Evolutionary conservation across 2,888 invertebrate genomes (phyloP).

Genomic region (Nesidiocoris tenuis): DNA sequence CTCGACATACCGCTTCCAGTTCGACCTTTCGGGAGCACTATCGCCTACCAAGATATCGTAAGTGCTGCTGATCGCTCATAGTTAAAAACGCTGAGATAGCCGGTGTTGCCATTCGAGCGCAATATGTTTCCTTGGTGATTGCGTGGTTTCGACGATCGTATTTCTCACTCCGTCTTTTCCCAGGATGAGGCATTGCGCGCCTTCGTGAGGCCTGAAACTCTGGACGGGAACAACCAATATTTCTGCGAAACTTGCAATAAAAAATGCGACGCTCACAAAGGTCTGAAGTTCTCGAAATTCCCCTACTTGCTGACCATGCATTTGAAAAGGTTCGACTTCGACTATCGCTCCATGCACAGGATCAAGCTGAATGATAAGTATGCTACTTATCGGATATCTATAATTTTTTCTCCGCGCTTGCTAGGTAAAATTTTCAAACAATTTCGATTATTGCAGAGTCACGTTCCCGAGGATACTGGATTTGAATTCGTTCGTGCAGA

Average conservation of each 20-base stretch:
- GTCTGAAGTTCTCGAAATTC: conserved; percentile 79
- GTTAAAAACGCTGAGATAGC: too few relatives aligned
- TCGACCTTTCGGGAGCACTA: conserved; percentile 73
- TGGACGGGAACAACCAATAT: conserved; percentile 83
- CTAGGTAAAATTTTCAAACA: too few relatives aligned
- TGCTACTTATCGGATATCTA: conserved; percentile 52
- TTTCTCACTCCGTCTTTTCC: too few relatives aligned
- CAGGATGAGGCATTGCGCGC: conserved; percentile 79
- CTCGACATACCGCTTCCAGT: conserved; percentile 84
- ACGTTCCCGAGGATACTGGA: conserved; percentile 78
- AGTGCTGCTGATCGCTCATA: too few relatives aligned
- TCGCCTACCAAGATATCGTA: conserved; percentile 75
- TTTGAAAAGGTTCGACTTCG: conserved; percentile 86
- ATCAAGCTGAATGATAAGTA: conserved; percentile 85
- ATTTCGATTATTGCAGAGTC: conserved; percentile 60
- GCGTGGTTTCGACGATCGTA: too few relatives aligned
- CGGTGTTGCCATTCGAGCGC: too few relatives aligned
- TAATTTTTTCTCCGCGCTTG: neutral
- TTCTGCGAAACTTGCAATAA: conserved; percentile 81
- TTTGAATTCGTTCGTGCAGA: conserved; percentile 68
- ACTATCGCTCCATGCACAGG: conserved; percentile 77
- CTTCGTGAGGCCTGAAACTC: conserved; percentile 79
- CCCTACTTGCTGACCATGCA: conserved; percentile 84
- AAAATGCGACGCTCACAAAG: conserved; percentile 87
- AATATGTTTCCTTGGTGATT: too few relatives aligned